phyloP scores from a whole-genome alignment of 2,797 vertebrate species.

The Aplochiton taeniatus region DNA sequence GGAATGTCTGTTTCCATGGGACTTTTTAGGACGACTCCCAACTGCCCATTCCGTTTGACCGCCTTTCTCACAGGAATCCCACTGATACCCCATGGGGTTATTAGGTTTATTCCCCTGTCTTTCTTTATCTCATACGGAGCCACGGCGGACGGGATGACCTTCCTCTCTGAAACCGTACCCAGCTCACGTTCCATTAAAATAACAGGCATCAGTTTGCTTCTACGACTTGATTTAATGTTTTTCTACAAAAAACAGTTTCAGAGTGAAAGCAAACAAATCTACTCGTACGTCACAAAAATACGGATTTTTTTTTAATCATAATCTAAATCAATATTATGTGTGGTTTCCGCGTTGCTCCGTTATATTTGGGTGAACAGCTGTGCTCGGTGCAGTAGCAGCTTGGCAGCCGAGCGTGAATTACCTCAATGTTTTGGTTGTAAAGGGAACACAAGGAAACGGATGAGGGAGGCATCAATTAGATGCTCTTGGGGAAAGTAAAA shows the following conservation, averaged over 20 bases:
- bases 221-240: neutral
- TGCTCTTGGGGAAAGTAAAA: constrained; percentile 72
- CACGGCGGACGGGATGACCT: neutral
- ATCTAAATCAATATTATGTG: constrained; percentile 32
- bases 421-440: constrained; percentile 51
- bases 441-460: constrained; percentile 69
- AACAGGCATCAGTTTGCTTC: neutral
- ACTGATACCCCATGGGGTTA: constrained; percentile 29
- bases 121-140: neutral
- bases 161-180: neutral
- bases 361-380: constrained; percentile 39
- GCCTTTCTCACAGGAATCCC: constrained; percentile 48
- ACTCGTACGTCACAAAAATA: neutral
- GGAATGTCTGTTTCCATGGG: constrained; percentile 46
- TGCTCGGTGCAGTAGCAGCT: constrained; percentile 56
- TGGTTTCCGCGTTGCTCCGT: constrained; percentile 37
- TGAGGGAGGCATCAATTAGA: constrained; percentile 71
- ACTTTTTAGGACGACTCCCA: constrained; percentile 36
- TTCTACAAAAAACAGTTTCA: neutral
- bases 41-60: constrained; percentile 28
- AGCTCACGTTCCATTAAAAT: neutral
- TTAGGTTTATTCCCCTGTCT: constrained; percentile 33
- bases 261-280: neutral
- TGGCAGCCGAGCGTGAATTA: constrained; percentile 65
- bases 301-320: constrained; percentile 11